Evolutionary conservation across 2,888 invertebrate genomes (phyloP).

Genomic region (Papilio demoleus): DNA sequence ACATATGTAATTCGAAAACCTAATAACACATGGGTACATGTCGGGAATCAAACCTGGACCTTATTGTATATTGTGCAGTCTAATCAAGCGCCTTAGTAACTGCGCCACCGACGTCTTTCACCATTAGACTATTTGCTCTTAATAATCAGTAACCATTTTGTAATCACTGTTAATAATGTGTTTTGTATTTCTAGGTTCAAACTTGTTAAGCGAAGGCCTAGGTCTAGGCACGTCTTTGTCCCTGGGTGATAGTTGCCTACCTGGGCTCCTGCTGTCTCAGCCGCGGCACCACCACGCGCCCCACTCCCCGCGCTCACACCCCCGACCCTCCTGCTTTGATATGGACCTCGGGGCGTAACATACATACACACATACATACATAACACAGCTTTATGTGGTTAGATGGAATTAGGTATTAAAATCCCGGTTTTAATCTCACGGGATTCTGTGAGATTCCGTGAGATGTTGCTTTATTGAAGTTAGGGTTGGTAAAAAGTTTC

Average conservation of each 20-base stretch:
- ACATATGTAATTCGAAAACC: no score
- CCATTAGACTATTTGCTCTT: no score
- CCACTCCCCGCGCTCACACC: conserved; percentile 73
- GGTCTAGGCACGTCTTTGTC: conserved; percentile 56
- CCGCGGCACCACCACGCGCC: conserved; percentile 65
- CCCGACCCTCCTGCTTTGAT: conserved; percentile 71
- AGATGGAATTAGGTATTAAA: conserved; percentile 18
- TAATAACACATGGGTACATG: no score
- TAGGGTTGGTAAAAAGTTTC: no score
- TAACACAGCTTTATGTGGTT: background rate
- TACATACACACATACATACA: background rate
- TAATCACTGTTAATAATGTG: no score
- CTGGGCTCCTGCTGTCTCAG: conserved; percentile 63
- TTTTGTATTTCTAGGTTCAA: conserved; percentile 59
- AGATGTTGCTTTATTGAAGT: no score
- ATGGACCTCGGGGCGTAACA: conserved; percentile 75
- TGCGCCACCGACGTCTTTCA: no score
- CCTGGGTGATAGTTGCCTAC: conserved; percentile 63
- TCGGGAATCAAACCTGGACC: no score
- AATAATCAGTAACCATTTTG: no score
- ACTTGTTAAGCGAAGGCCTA: conserved; percentile 50
- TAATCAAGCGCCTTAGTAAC: no score
- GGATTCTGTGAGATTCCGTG: no score
- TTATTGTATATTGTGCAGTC: no score
- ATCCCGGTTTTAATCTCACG: background rate